Conservation (phyloP, 2,888 invertebrate genomes). For the Teinopalpus imperialis region DNA sequence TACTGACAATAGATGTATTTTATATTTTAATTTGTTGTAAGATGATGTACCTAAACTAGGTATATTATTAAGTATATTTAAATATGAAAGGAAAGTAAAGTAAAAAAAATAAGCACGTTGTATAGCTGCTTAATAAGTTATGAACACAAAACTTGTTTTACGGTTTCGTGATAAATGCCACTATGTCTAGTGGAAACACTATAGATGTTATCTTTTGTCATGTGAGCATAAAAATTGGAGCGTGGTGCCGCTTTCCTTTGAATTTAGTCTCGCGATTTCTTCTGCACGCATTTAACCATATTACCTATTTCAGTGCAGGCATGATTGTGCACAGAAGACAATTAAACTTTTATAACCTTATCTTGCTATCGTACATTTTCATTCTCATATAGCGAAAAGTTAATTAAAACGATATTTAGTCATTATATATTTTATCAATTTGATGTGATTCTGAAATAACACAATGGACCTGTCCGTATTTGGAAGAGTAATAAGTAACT, state of each 20-base stretch:
- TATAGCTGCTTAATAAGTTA: conserved; percentile 3
- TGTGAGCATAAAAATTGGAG: conserved; percentile 60
- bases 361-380: too few relatives aligned
- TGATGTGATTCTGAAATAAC: too few relatives aligned
- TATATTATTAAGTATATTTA: too few relatives aligned
- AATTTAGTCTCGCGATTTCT: conserved; percentile 58
- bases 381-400: too few relatives aligned
- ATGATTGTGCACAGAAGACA: conserved; percentile 28
- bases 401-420: too few relatives aligned
- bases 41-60: too few relatives aligned
- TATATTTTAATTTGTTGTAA: too few relatives aligned
- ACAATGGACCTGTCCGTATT: conserved; percentile 69
- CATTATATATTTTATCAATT: too few relatives aligned
- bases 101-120: neutral
- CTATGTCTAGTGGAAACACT: conserved; percentile 48
- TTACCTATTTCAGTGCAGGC: conserved; percentile 8
- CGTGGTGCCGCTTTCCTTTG: conserved; percentile 41
- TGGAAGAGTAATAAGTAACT: conserved; percentile 66
- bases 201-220: conserved; percentile 54
- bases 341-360: conserved; percentile 20
- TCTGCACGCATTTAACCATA: conserved; percentile 60
- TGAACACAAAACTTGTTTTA: conserved; percentile 44
- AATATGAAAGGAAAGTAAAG: too few relatives aligned
- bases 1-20: too few relatives aligned
- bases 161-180: conserved; percentile 57